Percentiles rank a stretch among this genome's conserved stretches.
These are phyloP conservation scores for Malthinus flaveolus DNA, from an alignment of 2,888 invertebrate species.

Conservation along the genomic window DNA sequence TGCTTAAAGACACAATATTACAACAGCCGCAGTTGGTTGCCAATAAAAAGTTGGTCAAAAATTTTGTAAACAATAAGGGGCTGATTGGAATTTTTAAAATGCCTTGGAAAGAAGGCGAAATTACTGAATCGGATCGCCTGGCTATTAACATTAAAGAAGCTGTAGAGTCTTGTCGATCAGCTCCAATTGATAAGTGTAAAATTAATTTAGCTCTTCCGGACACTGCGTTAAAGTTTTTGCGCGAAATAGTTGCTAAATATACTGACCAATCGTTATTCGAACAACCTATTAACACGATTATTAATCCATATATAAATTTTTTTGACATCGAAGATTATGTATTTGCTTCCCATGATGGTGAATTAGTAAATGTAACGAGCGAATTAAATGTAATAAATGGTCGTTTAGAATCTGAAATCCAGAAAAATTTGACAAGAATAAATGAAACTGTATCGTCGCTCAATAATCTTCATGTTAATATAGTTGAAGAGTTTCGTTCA, in stretches of 20 bases:
- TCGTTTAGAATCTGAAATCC: too few species aligned
- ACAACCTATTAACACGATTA: not conserved
- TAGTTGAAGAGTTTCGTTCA: too few species aligned
- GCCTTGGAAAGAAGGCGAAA: conserved; percentile 1
- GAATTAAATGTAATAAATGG: not conserved
- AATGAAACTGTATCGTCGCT: too few species aligned
- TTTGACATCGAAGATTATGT: conserved; percentile 13
- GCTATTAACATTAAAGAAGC: conserved; percentile 7
- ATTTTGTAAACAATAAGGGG: not conserved
- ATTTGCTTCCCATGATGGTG: conserved; percentile 18
- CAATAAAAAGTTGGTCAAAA: not conserved
- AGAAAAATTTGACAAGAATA: too few species aligned
- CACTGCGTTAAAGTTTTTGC: too few species aligned
- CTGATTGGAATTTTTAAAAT: conserved; percentile 11
- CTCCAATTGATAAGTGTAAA: conserved; percentile 5
- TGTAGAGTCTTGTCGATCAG: not conserved
- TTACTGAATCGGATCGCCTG: not conserved
- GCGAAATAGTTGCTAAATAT: not conserved
- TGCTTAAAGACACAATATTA: conserved; percentile 7
- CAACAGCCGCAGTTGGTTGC: not conserved
- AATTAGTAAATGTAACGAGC: conserved; percentile 2
- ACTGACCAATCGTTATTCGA: not conserved
- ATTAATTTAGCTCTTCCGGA: conserved; percentile 12
- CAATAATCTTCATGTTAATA: too few species aligned
- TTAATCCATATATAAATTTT: not conserved